Percentiles rank a stretch among this genome's conserved stretches.
phyloP scores from a whole-genome alignment of 2,888 invertebrate species.

The Aphrophora alni region DNA sequence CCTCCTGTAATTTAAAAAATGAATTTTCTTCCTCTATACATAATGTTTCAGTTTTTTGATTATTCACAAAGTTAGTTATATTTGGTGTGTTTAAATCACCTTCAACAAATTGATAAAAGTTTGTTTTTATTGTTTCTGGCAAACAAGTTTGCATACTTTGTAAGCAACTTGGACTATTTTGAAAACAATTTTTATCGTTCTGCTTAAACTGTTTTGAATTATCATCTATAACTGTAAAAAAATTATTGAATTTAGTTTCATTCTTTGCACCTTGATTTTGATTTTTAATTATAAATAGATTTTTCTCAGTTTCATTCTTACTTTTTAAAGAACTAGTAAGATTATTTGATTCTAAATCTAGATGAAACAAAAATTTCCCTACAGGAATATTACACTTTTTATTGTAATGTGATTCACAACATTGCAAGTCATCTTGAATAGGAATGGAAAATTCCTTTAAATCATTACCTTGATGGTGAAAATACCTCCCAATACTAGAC shows the following conservation, averaged over 20 bases:
- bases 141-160: no score
- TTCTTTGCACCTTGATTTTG: not conserved
- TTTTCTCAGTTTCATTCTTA: not conserved
- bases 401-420: not conserved
- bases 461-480: not conserved
- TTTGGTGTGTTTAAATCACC: no score
- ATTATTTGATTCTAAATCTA: not conserved
- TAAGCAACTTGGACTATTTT: no score
- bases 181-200: not conserved
- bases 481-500: not conserved
- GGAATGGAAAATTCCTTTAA: not conserved
- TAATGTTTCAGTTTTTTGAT: no score
- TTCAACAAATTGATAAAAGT: no score
- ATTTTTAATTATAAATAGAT: not conserved
- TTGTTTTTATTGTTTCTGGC: no score
- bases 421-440: not conserved
- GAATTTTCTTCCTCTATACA: no score
- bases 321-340: not conserved
- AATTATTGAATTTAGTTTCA: not conserved
- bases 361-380: not conserved
- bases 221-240: not conserved
- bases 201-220: not conserved
- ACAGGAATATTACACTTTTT: not conserved
- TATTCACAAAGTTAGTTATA: no score
- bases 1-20: no score